Percentiles rank a stretch among this genome's conserved stretches.
phyloP scores from a whole-genome alignment of 2,888 invertebrate genomes.

The Achlya flavicornis region DNA sequence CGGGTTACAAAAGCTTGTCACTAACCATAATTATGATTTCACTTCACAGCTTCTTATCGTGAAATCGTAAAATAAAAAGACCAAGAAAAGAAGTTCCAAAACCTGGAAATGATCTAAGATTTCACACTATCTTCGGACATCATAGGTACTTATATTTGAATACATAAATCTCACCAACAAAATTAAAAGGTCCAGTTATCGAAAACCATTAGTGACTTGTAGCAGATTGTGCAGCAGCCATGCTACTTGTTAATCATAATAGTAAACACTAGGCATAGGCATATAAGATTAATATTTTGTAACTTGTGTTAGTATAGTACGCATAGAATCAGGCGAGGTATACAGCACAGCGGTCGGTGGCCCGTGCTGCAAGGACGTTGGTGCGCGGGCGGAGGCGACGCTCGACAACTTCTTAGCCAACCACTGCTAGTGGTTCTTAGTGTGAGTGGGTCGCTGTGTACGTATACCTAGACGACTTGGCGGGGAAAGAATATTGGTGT shows the following conservation, averaged over 20 bases:
- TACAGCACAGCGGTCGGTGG: slow-evolving; percentile 73
- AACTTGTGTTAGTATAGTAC: slow-evolving; percentile 42
- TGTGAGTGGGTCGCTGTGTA: slow-evolving; percentile 42
- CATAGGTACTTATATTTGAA: neutral
- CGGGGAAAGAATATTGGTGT: slow-evolving; percentile 49
- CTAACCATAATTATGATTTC: slow-evolving; percentile 13
- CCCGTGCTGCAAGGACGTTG: slow-evolving; percentile 80
- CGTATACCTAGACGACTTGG: slow-evolving; percentile 46
- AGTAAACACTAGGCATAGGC: slow-evolving; percentile 1
- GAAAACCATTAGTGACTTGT: neutral
- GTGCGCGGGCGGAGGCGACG: slow-evolving; percentile 76
- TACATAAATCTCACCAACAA: neutral
- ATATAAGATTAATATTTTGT: slow-evolving; percentile 24
- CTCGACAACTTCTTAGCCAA: slow-evolving; percentile 63
- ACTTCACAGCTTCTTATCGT: slow-evolving; percentile 4
- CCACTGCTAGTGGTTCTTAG: slow-evolving; percentile 30
- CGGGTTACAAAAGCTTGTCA: slow-evolving; percentile 10
- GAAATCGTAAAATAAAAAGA: slow-evolving; percentile 9
- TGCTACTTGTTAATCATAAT: neutral
- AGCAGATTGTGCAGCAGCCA: neutral
- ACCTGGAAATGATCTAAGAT: neutral
- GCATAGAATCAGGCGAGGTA: slow-evolving; percentile 38
- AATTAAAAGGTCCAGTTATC: neutral
- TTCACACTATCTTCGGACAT: neutral
- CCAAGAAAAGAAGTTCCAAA: too few species aligned